Conservation (phyloP, 2,113 vertebrate species). For the Ptyas mucosa region DNA sequence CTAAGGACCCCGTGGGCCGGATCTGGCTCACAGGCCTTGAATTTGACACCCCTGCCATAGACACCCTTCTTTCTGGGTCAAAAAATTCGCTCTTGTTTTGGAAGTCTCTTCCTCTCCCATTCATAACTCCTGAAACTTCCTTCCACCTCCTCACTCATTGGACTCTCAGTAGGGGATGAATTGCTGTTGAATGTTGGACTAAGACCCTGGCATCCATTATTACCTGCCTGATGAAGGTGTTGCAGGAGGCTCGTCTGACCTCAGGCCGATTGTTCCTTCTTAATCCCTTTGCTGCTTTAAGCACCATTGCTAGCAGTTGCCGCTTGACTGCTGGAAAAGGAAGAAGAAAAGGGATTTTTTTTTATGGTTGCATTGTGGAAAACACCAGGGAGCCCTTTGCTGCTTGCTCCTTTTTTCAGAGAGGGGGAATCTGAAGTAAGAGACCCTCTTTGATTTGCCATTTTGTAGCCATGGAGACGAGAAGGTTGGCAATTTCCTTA, state of each 20-base stretch:
- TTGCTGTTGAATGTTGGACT: slow-evolving; percentile 60
- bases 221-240: slow-evolving; percentile 59
- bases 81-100: slow-evolving; percentile 30
- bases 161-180: slow-evolving; percentile 65
- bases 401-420: background rate
- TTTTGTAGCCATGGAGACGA: background rate
- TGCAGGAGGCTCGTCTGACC: slow-evolving; percentile 65
- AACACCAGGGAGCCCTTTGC: slow-evolving; percentile 42
- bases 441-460: slow-evolving; percentile 4
- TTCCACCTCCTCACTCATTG: slow-evolving; percentile 70
- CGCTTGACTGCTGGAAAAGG: slow-evolving; percentile 47
- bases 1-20: too few species aligned
- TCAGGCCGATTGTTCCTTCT: slow-evolving; percentile 56
- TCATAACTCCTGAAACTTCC: slow-evolving; percentile 53
- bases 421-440: slow-evolving; percentile 15
- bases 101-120: background rate
- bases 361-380: slow-evolving; percentile 61
- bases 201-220: slow-evolving; percentile 63
- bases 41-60: background rate
- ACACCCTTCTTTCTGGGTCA: slow-evolving; percentile 49
- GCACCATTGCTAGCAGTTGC: slow-evolving; percentile 52
- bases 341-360: slow-evolving; percentile 22
- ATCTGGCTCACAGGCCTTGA: too few species aligned
- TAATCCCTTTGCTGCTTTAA: slow-evolving; percentile 61
- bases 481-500: background rate